A percentile compares a stretch with the other conserved stretches of the same genome.
Evolutionary conservation across 1,140 invertebrate species (phyloP).

Genomic region (Ditylenchus dipsaci): DNA sequence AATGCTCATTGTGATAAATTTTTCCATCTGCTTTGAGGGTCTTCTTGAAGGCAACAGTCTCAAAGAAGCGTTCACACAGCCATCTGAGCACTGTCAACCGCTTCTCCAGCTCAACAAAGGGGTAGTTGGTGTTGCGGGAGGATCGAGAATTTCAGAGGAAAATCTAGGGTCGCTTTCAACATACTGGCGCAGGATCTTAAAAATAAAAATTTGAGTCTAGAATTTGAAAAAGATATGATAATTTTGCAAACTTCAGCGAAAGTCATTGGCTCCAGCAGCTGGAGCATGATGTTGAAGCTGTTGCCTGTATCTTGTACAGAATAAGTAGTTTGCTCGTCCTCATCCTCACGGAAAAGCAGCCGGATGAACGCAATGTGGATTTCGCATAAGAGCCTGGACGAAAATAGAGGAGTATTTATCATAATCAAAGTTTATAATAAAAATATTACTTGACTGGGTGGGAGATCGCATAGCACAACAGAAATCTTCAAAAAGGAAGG

Average conservation of each 20-base stretch:
- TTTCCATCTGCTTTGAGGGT: constrained; percentile 34
- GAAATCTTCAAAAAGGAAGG: constrained; percentile 47
- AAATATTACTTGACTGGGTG: constrained; percentile 3
- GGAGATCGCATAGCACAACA: constrained; percentile 33
- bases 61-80: constrained; percentile 42
- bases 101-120: constrained; percentile 36
- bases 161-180: constrained; percentile 38
- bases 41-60: constrained; percentile 24
- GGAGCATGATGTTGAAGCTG: constrained; percentile 36
- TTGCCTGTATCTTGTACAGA: constrained; percentile 40
- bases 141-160: constrained; percentile 26
- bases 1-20: constrained; percentile 73
- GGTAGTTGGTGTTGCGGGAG: constrained; percentile 26
- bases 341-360: constrained; percentile 44
- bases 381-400: constrained; percentile 35
- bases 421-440: constrained; percentile 1
- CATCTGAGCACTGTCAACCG: constrained; percentile 37
- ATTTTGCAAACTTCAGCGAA: constrained; percentile 43
- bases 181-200: constrained; percentile 41
- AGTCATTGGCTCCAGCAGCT: constrained; percentile 43
- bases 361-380: constrained; percentile 44
- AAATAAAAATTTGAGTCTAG: constrained; percentile 3
- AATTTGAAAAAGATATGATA: no score
- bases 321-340: constrained; percentile 42
- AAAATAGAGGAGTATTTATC: constrained; percentile 2